These are phyloP conservation scores for Kryptolebias ocellatus DNA, from an alignment of 2,797 vertebrate genomes.

Conservation along the genomic window DNA sequence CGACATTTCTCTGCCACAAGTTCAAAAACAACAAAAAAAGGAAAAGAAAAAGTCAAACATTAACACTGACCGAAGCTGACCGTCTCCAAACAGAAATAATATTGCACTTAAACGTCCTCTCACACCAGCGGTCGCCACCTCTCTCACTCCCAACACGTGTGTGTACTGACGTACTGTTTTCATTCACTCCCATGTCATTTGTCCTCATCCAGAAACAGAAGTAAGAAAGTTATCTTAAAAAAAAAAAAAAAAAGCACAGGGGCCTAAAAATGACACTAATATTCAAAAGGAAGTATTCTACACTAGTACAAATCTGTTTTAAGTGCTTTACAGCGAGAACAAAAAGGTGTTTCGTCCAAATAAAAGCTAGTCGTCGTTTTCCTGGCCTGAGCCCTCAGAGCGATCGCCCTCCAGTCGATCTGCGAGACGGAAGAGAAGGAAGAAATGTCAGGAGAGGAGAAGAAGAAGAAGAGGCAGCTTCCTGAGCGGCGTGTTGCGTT, in stretches of 20 bases:
- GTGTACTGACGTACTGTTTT: conserved; percentile 56
- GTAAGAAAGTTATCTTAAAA: conserved; percentile 87
- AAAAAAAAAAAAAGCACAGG: conserved; percentile 67
- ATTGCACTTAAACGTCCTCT: conserved; percentile 92
- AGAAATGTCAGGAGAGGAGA: not conserved
- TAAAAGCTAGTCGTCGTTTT: conserved; percentile 90
- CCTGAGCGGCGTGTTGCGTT: not conserved
- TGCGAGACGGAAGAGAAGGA: conserved; percentile 48
- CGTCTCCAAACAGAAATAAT: conserved; percentile 86
- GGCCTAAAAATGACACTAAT: conserved; percentile 91
- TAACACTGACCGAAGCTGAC: conserved; percentile 89
- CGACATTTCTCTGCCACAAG: conserved; percentile 88
- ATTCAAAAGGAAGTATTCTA: conserved; percentile 92
- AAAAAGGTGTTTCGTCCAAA: conserved; percentile 54
- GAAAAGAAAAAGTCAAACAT: conserved; percentile 80
- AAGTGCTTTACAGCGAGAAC: conserved; percentile 84
- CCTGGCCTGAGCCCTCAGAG: conserved; percentile 94
- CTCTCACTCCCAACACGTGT: conserved; percentile 56
- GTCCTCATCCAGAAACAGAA: conserved; percentile 87
- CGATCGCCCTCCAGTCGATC: conserved; percentile 94
- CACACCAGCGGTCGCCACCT: conserved; percentile 81
- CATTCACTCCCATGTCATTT: conserved; percentile 71
- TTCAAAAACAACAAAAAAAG: conserved; percentile 71
- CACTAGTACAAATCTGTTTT: conserved; percentile 90
- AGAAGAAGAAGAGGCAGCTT: not conserved